Evolutionary conservation across 2,113 vertebrate genomes (phyloP).

Genomic region (Plecturocebus donacophilus): DNA sequence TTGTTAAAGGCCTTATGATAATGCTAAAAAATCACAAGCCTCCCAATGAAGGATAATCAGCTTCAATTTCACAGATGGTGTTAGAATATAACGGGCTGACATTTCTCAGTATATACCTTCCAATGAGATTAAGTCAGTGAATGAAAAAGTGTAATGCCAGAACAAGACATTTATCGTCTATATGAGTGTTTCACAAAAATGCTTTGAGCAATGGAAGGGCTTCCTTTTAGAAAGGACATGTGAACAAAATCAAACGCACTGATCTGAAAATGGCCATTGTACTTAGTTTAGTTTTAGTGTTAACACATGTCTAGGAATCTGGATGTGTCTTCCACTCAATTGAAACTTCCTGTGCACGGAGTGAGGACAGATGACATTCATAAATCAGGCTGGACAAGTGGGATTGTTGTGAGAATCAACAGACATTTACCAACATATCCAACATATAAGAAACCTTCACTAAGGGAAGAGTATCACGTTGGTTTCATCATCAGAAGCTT

Average conservation of each 20-base stretch:
- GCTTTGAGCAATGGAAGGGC: background rate
- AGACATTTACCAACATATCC: background rate
- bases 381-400: background rate
- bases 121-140: conserved; percentile 2
- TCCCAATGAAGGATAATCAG: conserved; percentile 36
- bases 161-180: background rate
- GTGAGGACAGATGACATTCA: background rate
- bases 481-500: background rate
- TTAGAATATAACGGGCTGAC: background rate
- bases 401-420: background rate
- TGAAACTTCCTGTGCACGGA: background rate
- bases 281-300: background rate
- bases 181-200: background rate
- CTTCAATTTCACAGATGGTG: conserved; percentile 45
- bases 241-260: background rate
- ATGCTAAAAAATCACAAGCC: background rate
- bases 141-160: background rate
- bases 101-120: conserved; percentile 43
- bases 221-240: background rate
- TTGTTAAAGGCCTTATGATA: background rate
- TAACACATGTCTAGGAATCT: background rate
- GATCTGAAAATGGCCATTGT: background rate
- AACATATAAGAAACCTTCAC: background rate
- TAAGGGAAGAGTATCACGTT: background rate
- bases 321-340: background rate